Conservation (phyloP, 2,113 vertebrate species). For the Illadopsis cleaveri region DNA sequence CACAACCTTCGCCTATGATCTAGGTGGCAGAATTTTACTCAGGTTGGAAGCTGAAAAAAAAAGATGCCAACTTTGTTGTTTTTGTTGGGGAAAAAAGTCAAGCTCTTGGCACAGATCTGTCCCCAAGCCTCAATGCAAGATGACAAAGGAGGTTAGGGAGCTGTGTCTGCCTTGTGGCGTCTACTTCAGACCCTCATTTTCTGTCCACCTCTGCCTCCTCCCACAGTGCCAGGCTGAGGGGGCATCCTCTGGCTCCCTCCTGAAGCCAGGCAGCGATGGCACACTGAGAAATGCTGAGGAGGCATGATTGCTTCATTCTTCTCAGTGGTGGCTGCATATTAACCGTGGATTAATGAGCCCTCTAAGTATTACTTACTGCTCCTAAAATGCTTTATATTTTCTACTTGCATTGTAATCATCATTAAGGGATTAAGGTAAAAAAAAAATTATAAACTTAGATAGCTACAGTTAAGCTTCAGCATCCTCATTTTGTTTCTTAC, state of each 20-base stretch:
- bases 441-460: background rate
- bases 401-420: conserved; percentile 14
- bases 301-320: background rate
- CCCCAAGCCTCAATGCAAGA: rapidly evolving
- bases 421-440: conserved; percentile 16
- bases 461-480: background rate
- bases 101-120: background rate
- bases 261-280: rapidly evolving
- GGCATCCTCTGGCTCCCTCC: background rate
- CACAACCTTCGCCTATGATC: background rate
- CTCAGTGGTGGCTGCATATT: conserved; percentile 9
- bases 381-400: conserved; percentile 30
- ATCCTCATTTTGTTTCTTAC: background rate
- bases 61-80: background rate
- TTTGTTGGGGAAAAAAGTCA: background rate
- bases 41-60: background rate
- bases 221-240: rapidly evolving
- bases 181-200: background rate
- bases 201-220: background rate
- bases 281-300: rapidly evolving
- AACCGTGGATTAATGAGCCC: background rate
- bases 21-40: background rate
- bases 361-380: conserved; percentile 11
- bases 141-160: background rate
- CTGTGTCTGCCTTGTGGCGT: rapidly evolving